Percentiles rank a stretch among this genome's conserved stretches.
These are phyloP conservation scores for Charina bottae DNA, from an alignment of 2,113 vertebrate genomes.

Conservation along the genomic window DNA sequence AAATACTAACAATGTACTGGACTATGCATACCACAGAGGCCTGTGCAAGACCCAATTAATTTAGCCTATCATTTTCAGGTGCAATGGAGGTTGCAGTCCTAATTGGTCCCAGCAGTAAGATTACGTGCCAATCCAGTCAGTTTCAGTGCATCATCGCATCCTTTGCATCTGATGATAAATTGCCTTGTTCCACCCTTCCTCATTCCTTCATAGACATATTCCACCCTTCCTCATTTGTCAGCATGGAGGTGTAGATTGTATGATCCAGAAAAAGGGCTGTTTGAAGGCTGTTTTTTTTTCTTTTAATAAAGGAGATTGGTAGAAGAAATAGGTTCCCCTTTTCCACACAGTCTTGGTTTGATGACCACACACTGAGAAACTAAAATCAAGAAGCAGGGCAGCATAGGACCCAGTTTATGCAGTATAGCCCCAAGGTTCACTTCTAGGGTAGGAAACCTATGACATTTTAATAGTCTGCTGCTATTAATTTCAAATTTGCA, in stretches of 20 bases:
- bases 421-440: not conserved
- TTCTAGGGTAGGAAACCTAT: not conserved
- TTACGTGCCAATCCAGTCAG: not conserved
- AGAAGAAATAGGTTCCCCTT: not conserved
- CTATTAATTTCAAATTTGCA: not conserved
- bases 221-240: not conserved
- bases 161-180: not conserved
- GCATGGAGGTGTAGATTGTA: not conserved
- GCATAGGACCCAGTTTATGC: not conserved
- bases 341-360: not conserved
- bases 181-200: not conserved
- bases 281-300: not conserved
- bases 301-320: not conserved
- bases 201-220: too few relatives aligned
- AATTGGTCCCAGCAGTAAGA: not conserved
- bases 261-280: not conserved
- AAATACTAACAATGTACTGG: not conserved
- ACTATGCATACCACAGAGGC: not conserved
- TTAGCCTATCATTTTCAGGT: not conserved
- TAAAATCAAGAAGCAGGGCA: not conserved
- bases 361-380: not conserved
- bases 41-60: not conserved
- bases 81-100: not conserved
- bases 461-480: not conserved
- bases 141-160: not conserved